Evolutionary conservation across 2,113 vertebrate genomes (phyloP).

Genomic region (Microtus ochrogaster): DNA sequence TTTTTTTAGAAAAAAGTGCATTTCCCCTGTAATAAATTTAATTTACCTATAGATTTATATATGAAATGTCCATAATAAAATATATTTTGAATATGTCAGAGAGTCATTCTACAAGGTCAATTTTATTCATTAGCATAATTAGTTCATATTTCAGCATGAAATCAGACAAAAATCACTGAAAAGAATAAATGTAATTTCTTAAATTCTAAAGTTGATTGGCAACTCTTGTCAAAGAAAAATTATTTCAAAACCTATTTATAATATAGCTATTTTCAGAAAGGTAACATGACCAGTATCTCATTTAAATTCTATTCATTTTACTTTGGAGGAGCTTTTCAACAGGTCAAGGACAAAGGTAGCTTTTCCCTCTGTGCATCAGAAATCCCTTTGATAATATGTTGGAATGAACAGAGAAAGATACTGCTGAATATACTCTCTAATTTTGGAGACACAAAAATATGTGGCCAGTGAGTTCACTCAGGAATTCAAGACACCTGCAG

Average conservation of each 20-base stretch:
- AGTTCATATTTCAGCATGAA: background rate
- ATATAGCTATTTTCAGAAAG: background rate
- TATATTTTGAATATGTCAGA: background rate
- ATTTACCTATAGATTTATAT: background rate
- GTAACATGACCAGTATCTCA: background rate
- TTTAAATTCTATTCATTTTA: background rate
- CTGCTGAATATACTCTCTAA: background rate
- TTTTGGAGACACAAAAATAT: background rate
- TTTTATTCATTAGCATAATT: background rate
- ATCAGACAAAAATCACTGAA: background rate
- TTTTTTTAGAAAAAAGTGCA: background rate
- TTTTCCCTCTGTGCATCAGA: background rate
- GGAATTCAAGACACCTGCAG: background rate
- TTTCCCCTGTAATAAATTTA: background rate
- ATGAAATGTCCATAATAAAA: background rate
- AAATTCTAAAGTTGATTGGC: background rate
- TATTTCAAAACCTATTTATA: background rate
- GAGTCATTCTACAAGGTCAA: background rate
- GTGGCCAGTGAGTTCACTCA: rapidly evolving
- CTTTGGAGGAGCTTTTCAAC: background rate
- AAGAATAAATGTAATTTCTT: background rate
- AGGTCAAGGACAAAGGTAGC: background rate
- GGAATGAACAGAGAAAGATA: background rate
- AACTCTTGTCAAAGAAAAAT: background rate
- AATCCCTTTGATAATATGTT: background rate